Base-by-base conservation (phyloP, 2,888 invertebrate species). In the Emmelina monodactyla region DNA sequence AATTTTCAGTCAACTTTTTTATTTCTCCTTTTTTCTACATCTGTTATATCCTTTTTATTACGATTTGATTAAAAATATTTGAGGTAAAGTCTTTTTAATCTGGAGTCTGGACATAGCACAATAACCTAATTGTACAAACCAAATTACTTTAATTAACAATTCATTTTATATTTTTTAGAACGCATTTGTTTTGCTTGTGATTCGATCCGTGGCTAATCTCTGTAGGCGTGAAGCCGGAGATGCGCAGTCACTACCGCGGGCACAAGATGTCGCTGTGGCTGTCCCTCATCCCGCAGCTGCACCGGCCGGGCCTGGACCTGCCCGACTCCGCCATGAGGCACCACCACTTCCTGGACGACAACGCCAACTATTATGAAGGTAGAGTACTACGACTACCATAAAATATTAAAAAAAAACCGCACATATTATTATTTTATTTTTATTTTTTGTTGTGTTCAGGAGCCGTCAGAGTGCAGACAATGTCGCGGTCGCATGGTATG, bases 231-330 rank as follows among this genome's bases (percentile, higher is more conserved):
- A 87, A 87, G 55, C 85, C 89, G 16, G 89, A 89, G 65, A 88
- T 92, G 75, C 88, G 88, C 46, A 91, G 92, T 57, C 96, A 96
- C 70, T 97, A 95, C 70, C 86, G 95, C 28, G 94, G 95, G 30
- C 94, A 95, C 81, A 93, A 94, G 73, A 88, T 95, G 84, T 93
- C 94, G 22, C 83, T 94, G 60, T 96, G 95, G 95, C 73, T 94
- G 42, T 92, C 94, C 47, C 83, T 94, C 34, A 89, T 94, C 58
- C 94, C 94, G 34, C 93, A 94, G 62, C 83, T 96, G 35, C 94
- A 95, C 63, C 83, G 90, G 39, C 91, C 93, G 9, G 92, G 93
- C 13, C 73, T 83, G 7, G 85, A 85, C 44, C 47, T 80, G 45
- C 88, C 89, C 44, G 92, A 92, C 57, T 87, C 91, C 41, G 89